A percentile compares a stretch with the other conserved stretches of the same genome.
These are phyloP conservation scores for Caranx ignobilis DNA, from an alignment of 2,113 vertebrate species.

Conservation along the genomic window DNA sequence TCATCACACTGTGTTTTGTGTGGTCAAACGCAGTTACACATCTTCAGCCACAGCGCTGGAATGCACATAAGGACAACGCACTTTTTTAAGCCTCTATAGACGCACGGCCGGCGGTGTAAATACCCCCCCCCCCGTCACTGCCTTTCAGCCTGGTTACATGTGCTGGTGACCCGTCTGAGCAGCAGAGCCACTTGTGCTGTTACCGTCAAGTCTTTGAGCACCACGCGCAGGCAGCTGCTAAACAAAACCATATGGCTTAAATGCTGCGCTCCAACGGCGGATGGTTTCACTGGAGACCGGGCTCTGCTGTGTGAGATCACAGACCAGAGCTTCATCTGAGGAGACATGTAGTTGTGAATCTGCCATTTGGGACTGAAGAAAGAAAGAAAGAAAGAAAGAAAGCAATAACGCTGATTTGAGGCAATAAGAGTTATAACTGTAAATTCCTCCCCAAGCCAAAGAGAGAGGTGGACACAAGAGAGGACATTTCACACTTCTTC, in stretches of 20 bases:
- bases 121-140: background rate
- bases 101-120: slow-evolving; percentile 6
- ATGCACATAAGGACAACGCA: background rate
- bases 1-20: background rate
- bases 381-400: slow-evolving; percentile 4
- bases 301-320: background rate
- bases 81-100: background rate
- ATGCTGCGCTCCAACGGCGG: slow-evolving; percentile 6
- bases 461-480: background rate
- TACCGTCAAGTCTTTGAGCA: slow-evolving; percentile 2
- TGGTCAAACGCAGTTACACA: background rate
- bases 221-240: background rate
- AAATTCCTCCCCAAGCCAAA: slow-evolving; percentile 37
- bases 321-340: background rate
- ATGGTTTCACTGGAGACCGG: background rate
- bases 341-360: background rate
- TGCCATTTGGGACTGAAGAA: background rate
- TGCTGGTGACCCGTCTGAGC: slow-evolving; percentile 6
- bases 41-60: background rate
- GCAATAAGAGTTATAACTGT: slow-evolving; percentile 12
- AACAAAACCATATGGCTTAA: slow-evolving; percentile 6
- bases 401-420: slow-evolving; percentile 33
- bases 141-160: slow-evolving; percentile 1
- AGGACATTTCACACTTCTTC: slow-evolving; percentile 30
- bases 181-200: slow-evolving; percentile 29